Evolutionary conservation across 2,888 invertebrate genomes (phyloP), one percentile per base, ranked within the genome.

Genomic region (Fragum sueziense): DNA sequence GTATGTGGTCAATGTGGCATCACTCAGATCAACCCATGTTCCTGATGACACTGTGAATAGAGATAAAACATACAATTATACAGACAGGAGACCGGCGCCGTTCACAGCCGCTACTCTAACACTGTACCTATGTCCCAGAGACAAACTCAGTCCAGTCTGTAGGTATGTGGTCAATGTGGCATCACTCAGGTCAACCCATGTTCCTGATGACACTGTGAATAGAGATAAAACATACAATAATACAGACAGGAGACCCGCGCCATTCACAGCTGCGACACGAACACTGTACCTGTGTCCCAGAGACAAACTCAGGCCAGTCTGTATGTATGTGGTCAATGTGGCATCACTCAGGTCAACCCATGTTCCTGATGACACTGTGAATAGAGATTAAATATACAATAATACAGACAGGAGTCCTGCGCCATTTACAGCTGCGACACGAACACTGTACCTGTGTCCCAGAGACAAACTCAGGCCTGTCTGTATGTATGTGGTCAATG

Each of bases 381-480:
- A n/a, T n/a, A n/a, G n/a, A n/a, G n/a, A n/a, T n/a, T n/a, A n/a
- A n/a, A n/a, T n/a, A n/a, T n/a, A n/a, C n/a, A n/a, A n/a, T n/a
- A n/a, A n/a, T n/a, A n/a, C 82, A 11, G 86, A 74, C 47, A 47
- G 47, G 17, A 85, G 72, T 9, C 84, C 84, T n/a, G 88, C 88
- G n/a, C 73, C 72, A 76, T 88, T 88, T 11, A 80, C 78, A 20
- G 85, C 84, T 9, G 76, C 79, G 37, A 88, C 74, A 54, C 85
- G 52, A 27, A 83, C 34, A 27, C 65, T 85, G 71, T 88, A 88
- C 37, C 68, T 76, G 14, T 79, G 76, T 2, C 88, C 88, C 6
- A 68, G 57, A 27, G 70, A 71, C 54, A 87, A 76, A 25, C 59
- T 73, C 27, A 87, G 75, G 14, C 84, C 79, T 7, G 59, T 61